Evolutionary conservation across 2,888 invertebrate species (phyloP), one percentile per base, ranked within the genome.

Genomic region (Muscina levida): DNA sequence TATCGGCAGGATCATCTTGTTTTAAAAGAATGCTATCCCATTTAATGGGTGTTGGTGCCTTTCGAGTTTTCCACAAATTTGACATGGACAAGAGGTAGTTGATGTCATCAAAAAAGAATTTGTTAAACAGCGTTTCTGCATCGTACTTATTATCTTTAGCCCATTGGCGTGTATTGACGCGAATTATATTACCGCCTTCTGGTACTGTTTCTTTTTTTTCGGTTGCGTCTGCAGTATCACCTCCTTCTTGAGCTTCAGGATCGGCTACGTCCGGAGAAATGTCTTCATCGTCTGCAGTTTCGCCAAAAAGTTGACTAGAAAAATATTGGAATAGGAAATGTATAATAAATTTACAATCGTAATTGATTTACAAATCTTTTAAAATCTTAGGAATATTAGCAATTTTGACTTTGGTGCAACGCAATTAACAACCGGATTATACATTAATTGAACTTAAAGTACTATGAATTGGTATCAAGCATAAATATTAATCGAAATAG

Each of bases 201-300:
- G 85, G 24, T 1, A 83, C 80, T 57, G 85, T 83, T 13, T 94
- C 94, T 13, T 91, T 0, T 94, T 95, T 4, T 95, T 92, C 91
- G 84, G 95, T n/a, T 31, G 15, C 66, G n/a, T 74, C 77, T 6
- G 26, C 77, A 10, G 17, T 71, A n/a, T 26, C 76, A 42, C 62
- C 78, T 56, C 75, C 78, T 0, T 26, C 73, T 19, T 94, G 93
- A 4, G 96, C 95, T 91, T 98, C 98, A 6, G 98, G 98, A 91
- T 99, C 98, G 19, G 96, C 97, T 0, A 97, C 95, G 88, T 99
- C 99, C 0, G 99, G 99, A 11, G 98, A 98, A 1, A 99, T 98
- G 89, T 99, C 99, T 87, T 99, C 95, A 91, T 99, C 98, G 0
- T 97, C 96, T 90, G 98, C 98, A 81, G 95, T 95, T 91, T 98